phyloP scores from a whole-genome alignment of 2,113 vertebrate species.

The Sminthopsis crassicaudata region DNA sequence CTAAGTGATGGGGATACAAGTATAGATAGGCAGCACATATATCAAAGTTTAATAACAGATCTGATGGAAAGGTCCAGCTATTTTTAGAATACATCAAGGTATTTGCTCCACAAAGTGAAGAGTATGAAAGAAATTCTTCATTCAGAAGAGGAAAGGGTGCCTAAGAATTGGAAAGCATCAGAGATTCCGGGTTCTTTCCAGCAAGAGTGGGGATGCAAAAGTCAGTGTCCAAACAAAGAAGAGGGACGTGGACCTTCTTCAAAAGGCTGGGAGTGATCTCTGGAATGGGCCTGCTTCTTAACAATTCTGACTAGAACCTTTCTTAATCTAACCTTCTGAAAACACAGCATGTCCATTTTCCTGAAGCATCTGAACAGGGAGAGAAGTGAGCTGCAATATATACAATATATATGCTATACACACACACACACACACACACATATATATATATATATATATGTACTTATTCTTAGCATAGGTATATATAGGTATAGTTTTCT shows the following conservation, averaged over 20 bases:
- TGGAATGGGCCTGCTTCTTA: background rate
- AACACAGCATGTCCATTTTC: conserved; percentile 16
- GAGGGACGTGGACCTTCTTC: no score
- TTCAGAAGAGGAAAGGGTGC: background rate
- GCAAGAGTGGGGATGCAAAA: background rate
- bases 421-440: no score
- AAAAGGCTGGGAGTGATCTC: background rate
- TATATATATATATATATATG: no score
- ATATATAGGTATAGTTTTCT: background rate
- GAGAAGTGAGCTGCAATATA: background rate
- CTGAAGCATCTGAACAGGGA: conserved; percentile 18
- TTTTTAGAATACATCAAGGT: background rate
- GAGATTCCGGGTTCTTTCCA: background rate
- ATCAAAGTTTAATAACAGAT: background rate
- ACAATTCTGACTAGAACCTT: background rate
- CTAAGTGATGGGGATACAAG: background rate
- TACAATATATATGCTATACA: no score
- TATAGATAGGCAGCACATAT: background rate
- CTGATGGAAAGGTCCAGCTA: background rate
- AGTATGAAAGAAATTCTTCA: background rate
- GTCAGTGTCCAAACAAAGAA: background rate
- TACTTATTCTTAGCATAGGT: no score
- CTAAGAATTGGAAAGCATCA: background rate
- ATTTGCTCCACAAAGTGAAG: background rate
- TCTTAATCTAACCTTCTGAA: conserved; percentile 35